Percentiles rank a stretch among this genome's conserved stretches.
These are phyloP conservation scores for Cricetomys ansorgei DNA, from an alignment of 2,113 vertebrate species.

Conservation along the genomic window DNA sequence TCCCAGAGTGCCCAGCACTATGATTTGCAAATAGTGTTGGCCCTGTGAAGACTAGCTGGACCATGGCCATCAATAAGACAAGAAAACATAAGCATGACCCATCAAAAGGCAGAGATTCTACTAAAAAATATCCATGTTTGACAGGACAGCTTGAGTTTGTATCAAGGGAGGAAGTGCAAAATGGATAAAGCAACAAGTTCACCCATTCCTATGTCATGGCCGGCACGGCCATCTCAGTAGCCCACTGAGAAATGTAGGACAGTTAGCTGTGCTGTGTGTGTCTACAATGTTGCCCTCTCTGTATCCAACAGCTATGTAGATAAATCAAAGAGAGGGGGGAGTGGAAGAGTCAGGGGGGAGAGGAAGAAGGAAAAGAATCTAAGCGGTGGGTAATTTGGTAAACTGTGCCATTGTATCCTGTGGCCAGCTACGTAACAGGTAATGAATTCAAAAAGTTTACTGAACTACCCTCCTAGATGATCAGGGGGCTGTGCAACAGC, in stretches of 20 bases:
- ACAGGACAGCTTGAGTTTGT: not conserved
- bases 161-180: not conserved
- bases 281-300: not conserved
- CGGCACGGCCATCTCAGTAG: not conserved
- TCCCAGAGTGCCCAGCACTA: not conserved
- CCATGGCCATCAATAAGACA: not conserved
- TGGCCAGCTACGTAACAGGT: not conserved
- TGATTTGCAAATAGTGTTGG: conserved; percentile 30
- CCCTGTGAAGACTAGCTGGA: not conserved
- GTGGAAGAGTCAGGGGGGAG: too few species aligned
- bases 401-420: not conserved
- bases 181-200: not conserved
- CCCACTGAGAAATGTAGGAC: not conserved
- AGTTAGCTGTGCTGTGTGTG: not conserved
- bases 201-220: not conserved
- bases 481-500: not conserved
- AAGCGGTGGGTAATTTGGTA: not conserved
- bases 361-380: not conserved
- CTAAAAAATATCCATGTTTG: conserved; percentile 25
- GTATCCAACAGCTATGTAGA: not conserved
- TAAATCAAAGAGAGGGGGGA: not conserved
- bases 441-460: conserved; percentile 14
- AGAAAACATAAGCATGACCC: not conserved
- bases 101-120: not conserved
- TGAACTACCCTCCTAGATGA: not conserved